Percentiles rank a stretch among this genome's conserved stretches.
phyloP scores from a whole-genome alignment of 2,888 invertebrate species.

The Himalopsyche japonica region DNA sequence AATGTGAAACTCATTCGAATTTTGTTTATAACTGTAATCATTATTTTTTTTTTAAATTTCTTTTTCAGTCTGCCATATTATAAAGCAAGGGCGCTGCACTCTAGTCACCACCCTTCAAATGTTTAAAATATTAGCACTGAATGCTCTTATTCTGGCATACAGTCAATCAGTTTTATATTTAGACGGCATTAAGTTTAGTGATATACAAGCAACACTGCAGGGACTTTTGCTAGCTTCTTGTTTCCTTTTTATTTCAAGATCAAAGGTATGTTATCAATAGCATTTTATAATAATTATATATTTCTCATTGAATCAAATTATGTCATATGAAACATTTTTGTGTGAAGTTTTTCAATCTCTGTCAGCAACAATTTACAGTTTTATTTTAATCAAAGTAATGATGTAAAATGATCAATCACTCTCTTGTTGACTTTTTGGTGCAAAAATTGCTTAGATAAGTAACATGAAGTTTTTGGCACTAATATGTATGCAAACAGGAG shows the following conservation, averaged over 20 bases:
- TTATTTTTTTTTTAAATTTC: background rate
- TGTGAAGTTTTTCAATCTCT: too few relatives aligned
- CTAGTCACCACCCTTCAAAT: conserved; percentile 98
- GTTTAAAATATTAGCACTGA: conserved; percentile 99
- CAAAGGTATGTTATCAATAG: conserved; percentile 71
- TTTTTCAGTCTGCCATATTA: conserved; percentile 91
- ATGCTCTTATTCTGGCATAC: conserved; percentile 96
- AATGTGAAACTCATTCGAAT: too few relatives aligned
- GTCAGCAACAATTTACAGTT: too few relatives aligned
- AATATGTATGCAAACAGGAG: too few relatives aligned
- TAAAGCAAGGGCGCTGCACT: conserved; percentile 99
- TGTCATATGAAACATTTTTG: too few relatives aligned
- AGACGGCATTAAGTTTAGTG: conserved; percentile 97
- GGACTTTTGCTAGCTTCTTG: conserved; percentile 94
- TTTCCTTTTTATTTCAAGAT: conserved; percentile 96
- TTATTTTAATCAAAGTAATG: too few relatives aligned
- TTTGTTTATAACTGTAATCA: too few relatives aligned
- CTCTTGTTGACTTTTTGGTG: too few relatives aligned
- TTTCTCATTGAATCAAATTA: too few relatives aligned
- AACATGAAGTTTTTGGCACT: too few relatives aligned
- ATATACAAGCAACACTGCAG: conserved; percentile 96
- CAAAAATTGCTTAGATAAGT: too few relatives aligned
- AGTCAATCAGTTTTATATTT: conserved; percentile 97
- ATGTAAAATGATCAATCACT: too few relatives aligned
- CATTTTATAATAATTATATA: background rate